These are phyloP conservation scores for Trissolcus brochymenae DNA, from an alignment of 2,888 invertebrate genomes.

Conservation along the genomic window DNA sequence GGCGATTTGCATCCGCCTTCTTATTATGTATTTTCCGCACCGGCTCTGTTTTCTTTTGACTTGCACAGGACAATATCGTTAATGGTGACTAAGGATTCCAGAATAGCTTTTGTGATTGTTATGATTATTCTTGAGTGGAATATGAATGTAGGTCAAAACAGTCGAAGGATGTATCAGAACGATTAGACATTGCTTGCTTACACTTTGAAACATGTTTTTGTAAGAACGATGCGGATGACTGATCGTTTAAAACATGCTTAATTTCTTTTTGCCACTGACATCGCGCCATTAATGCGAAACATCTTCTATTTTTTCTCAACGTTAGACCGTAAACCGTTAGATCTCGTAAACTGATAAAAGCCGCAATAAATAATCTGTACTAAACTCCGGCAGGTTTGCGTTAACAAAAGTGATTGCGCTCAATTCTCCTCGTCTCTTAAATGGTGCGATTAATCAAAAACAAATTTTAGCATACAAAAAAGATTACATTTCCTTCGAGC, in stretches of 20 bases:
- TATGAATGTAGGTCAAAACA: slow-evolving; percentile 54
- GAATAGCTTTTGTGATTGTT: slow-evolving; percentile 53
- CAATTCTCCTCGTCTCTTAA: too few species aligned
- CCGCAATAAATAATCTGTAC: too few species aligned
- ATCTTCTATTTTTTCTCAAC: too few species aligned
- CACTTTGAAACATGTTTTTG: slow-evolving; percentile 13
- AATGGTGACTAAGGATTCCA: slow-evolving; percentile 51
- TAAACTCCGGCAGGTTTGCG: too few species aligned
- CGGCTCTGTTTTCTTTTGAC: slow-evolving; percentile 37
- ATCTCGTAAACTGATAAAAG: too few species aligned
- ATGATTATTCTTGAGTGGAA: slow-evolving; percentile 51
- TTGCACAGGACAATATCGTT: slow-evolving; percentile 51
- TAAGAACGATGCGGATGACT: slow-evolving; percentile 32
- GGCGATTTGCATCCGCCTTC: slow-evolving; percentile 43
- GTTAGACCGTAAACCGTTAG: too few species aligned
- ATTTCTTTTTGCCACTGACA: too few species aligned
- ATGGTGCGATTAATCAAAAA: too few species aligned
- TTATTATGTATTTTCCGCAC: slow-evolving; percentile 43
- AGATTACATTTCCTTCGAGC: not conserved
- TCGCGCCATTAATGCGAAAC: too few species aligned
- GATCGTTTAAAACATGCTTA: slow-evolving; percentile 13
- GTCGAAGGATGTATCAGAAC: slow-evolving; percentile 54
- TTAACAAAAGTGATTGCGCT: too few species aligned
- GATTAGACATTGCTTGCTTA: slow-evolving; percentile 34
- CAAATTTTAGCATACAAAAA: not conserved